Percentiles rank a stretch among this genome's conserved stretches.
Conservation (phyloP, 2,797 vertebrate genomes). For the Myotis planiceps region DNA sequence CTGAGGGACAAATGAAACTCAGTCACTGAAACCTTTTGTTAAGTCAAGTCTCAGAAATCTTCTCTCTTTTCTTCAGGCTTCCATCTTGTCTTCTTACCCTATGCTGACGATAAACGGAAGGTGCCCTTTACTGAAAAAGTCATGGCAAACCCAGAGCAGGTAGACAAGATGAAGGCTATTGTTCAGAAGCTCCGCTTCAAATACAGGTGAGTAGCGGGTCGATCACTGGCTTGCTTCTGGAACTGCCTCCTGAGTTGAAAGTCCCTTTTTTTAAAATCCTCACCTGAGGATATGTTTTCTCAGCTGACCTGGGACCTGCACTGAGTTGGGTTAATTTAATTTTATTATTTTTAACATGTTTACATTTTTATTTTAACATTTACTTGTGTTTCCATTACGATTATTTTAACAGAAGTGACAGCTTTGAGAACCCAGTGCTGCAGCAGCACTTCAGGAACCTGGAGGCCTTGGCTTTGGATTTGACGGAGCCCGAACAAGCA, state of each 20-base stretch:
- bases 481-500: constrained; percentile 91
- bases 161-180: constrained; percentile 96
- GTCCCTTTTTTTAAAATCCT: neutral
- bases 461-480: constrained; percentile 95
- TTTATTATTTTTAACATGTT: constrained; percentile 16
- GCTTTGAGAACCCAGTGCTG: constrained; percentile 97
- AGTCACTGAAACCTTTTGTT: neutral
- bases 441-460: constrained; percentile 97
- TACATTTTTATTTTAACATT: neutral
- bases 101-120: constrained; percentile 93
- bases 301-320: neutral
- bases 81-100: constrained; percentile 93
- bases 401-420: constrained; percentile 89
- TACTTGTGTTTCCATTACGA: neutral
- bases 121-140: constrained; percentile 89
- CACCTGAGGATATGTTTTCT: neutral
- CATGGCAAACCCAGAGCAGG: constrained; percentile 90
- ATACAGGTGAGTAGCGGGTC: constrained; percentile 89
- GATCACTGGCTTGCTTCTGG: neutral
- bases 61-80: constrained; percentile 89
- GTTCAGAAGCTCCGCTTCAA: constrained; percentile 94
- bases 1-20: neutral
- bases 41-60: neutral
- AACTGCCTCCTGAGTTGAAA: neutral
- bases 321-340: neutral